A percentile compares a stretch with the other conserved stretches of the same genome.
Evolutionary conservation across 2,113 vertebrate species (phyloP).

Genomic region (Hemichromis elongatus): DNA sequence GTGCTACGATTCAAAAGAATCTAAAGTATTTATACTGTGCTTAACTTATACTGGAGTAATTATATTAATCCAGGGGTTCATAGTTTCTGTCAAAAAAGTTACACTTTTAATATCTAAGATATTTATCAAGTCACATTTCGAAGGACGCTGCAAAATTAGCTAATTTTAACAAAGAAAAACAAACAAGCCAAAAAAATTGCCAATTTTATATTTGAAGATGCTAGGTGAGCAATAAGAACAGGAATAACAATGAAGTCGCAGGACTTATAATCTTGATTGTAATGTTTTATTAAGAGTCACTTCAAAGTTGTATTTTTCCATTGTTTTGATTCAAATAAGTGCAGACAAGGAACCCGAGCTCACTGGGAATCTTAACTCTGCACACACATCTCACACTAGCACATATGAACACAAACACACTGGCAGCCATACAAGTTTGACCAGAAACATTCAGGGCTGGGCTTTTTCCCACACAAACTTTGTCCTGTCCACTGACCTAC

Average conservation of each 20-base stretch:
- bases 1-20: not conserved
- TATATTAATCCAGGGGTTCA: not conserved
- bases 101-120: not conserved
- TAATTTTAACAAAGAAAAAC: not conserved
- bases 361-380: not conserved
- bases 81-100: not conserved
- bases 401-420: not conserved
- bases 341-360: not conserved
- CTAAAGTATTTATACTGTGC: not conserved
- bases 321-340: not conserved
- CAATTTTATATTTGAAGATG: not conserved
- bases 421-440: not conserved
- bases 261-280: not conserved
- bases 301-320: not conserved
- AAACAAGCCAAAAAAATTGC: not conserved
- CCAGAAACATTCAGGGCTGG: not conserved
- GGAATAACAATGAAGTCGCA: not conserved
- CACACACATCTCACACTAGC: not conserved
- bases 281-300: not conserved
- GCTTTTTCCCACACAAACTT: not conserved
- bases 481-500: slow-evolving; percentile 7
- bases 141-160: not conserved
- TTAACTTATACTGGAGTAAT: too few relatives aligned
- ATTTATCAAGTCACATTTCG: not conserved
- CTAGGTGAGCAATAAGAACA: not conserved